phyloP scores from a whole-genome alignment of 2,113 vertebrate genomes.

The Varanus salvator region DNA sequence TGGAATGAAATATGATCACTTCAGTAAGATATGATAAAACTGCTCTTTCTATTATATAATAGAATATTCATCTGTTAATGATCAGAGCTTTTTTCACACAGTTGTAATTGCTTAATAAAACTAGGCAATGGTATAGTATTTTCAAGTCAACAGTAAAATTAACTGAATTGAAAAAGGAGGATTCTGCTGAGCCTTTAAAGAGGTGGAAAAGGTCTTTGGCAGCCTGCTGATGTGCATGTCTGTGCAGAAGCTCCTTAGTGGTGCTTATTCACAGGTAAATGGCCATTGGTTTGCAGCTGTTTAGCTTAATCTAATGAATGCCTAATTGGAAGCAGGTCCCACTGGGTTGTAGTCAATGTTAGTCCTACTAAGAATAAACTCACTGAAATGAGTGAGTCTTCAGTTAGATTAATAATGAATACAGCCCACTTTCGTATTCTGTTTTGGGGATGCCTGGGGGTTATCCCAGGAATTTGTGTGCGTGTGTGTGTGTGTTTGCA shows the following conservation, averaged over 20 bases:
- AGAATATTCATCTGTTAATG: not conserved
- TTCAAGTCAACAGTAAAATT: not conserved
- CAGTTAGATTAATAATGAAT: too few relatives aligned
- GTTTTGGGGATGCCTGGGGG: too few relatives aligned
- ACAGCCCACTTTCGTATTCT: too few relatives aligned
- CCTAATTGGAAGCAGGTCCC: not conserved
- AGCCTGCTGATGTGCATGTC: not conserved
- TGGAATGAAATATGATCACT: not conserved
- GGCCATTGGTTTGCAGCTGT: not conserved
- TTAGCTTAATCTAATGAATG: not conserved
- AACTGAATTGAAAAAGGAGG: not conserved
- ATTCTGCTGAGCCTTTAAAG: not conserved
- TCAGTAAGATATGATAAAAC: conserved; percentile 5
- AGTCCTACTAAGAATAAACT: too few relatives aligned
- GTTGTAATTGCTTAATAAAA: conserved; percentile 20
- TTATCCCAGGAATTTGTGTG: too few relatives aligned
- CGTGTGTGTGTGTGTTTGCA: not conserved
- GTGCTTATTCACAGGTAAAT: not conserved
- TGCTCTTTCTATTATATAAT: not conserved
- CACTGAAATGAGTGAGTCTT: too few relatives aligned
- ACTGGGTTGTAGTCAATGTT: too few relatives aligned
- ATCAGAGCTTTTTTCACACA: not conserved
- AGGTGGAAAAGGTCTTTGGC: not conserved
- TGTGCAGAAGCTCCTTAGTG: not conserved
- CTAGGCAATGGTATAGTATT: not conserved